phyloP scores from a whole-genome alignment of 1,140 invertebrate species.

The Matsumurasca onukii region DNA sequence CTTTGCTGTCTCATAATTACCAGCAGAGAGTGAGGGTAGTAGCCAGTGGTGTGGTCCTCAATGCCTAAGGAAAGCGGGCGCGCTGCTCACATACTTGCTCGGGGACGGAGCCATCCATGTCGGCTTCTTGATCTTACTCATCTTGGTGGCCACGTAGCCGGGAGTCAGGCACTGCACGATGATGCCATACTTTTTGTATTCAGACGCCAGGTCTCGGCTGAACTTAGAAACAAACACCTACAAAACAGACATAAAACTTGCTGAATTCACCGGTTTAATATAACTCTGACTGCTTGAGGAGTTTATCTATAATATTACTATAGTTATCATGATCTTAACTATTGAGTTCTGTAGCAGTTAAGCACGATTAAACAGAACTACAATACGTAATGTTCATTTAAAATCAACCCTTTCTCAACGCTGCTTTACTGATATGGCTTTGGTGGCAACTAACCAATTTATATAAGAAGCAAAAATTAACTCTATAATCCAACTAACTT shows the following conservation, averaged over 20 bases:
- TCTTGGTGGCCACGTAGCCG: slow-evolving; percentile 90
- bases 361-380: no score
- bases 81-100: slow-evolving; percentile 71
- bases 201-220: slow-evolving; percentile 72
- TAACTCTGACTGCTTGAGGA: no score
- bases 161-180: slow-evolving; percentile 83
- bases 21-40: slow-evolving; percentile 71
- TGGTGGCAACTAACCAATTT: no score
- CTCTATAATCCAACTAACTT: no score
- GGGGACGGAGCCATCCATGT: slow-evolving; percentile 79
- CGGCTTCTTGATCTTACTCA: slow-evolving; percentile 83
- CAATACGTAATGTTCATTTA: no score
- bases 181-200: slow-evolving; percentile 77
- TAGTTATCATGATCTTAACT: no score
- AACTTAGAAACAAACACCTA: slow-evolving; percentile 86
- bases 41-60: slow-evolving; percentile 71
- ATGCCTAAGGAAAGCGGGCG: slow-evolving; percentile 77
- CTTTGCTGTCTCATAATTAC: no score
- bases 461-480: no score
- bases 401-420: no score
- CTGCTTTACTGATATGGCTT: no score
- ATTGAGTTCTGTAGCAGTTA: no score
- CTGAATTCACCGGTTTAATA: neutral
- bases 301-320: no score
- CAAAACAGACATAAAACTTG: neutral